Evolutionary conservation across 2,797 vertebrate species (phyloP).

Genomic region (Naso thynnoides): DNA sequence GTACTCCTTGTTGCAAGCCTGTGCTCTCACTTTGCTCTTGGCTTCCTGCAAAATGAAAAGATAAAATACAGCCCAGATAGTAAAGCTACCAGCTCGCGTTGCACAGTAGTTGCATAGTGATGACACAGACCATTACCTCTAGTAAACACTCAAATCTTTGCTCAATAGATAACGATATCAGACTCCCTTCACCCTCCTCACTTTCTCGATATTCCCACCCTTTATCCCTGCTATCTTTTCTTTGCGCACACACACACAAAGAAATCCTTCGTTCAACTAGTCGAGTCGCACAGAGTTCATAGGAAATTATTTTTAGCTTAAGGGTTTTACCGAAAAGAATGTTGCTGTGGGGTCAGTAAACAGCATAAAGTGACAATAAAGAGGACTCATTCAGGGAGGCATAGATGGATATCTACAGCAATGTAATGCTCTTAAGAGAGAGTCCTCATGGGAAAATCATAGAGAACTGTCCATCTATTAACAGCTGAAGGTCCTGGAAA

Average conservation of each 20-base stretch:
- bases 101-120: constrained; percentile 73
- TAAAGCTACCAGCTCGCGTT: constrained; percentile 42
- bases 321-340: constrained; percentile 55
- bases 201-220: constrained; percentile 28
- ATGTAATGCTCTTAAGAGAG: constrained; percentile 4
- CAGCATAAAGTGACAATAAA: constrained; percentile 31
- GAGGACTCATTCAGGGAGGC: constrained; percentile 23
- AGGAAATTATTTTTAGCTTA: constrained; percentile 79
- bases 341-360: constrained; percentile 19
- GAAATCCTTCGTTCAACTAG: constrained; percentile 64
- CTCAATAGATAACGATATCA: constrained; percentile 68
- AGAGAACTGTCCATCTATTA: constrained; percentile 16
- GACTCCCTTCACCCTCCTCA: constrained; percentile 30
- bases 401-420: constrained; percentile 26
- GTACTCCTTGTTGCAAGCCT: neutral
- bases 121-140: constrained; percentile 70
- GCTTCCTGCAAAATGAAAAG: constrained; percentile 25
- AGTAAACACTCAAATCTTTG: constrained; percentile 63
- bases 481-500: neutral
- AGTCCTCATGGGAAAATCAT: constrained; percentile 18
- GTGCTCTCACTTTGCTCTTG: neutral
- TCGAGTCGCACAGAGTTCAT: constrained; percentile 73
- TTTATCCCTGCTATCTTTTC: constrained; percentile 38
- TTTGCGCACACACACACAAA: constrained; percentile 56
- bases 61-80: constrained; percentile 23